Percentiles rank a stretch among this genome's conserved stretches.
These are phyloP conservation scores for Hoplostethus atlanticus DNA, from an alignment of 2,797 vertebrate genomes.

Conservation along the genomic window DNA sequence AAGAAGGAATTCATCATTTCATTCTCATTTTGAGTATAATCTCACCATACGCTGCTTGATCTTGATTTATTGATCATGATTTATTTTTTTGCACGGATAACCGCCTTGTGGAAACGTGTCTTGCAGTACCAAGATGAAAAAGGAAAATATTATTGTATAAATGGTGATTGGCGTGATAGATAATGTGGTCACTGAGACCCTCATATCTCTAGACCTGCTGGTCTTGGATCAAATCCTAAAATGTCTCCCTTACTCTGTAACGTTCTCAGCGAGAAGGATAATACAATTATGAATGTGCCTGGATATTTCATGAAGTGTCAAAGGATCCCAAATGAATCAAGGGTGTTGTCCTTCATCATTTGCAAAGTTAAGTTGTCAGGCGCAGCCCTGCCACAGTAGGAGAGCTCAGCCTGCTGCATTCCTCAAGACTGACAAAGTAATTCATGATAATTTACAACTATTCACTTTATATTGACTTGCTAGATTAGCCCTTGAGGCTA, in stretches of 20 bases:
- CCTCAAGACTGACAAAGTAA: slow-evolving; percentile 50
- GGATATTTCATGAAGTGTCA: not conserved
- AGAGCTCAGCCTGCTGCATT: slow-evolving; percentile 51
- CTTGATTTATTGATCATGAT: too few relatives aligned
- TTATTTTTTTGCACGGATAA: too few relatives aligned
- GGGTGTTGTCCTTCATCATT: slow-evolving; percentile 3
- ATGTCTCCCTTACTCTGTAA: not conserved
- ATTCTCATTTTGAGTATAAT: not conserved
- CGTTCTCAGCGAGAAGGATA: not conserved
- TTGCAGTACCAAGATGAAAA: too few relatives aligned
- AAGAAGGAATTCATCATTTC: not conserved
- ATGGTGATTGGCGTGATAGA: too few relatives aligned
- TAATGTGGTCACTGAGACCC: too few relatives aligned
- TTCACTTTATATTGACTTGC: not conserved
- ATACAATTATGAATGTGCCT: not conserved
- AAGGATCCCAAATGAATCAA: slow-evolving; percentile 13
- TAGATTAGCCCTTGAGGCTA: not conserved
- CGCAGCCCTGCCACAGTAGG: not conserved
- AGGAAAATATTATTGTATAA: too few relatives aligned
- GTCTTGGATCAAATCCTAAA: not conserved
- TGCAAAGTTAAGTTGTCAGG: not conserved
- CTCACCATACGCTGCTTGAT: too few relatives aligned
- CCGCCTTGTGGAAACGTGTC: too few relatives aligned
- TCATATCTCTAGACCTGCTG: too few relatives aligned
- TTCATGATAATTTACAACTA: slow-evolving; percentile 23